phyloP scores from a whole-genome alignment of 2,113 vertebrate genomes.

The Sakesphorus luctuosus region DNA sequence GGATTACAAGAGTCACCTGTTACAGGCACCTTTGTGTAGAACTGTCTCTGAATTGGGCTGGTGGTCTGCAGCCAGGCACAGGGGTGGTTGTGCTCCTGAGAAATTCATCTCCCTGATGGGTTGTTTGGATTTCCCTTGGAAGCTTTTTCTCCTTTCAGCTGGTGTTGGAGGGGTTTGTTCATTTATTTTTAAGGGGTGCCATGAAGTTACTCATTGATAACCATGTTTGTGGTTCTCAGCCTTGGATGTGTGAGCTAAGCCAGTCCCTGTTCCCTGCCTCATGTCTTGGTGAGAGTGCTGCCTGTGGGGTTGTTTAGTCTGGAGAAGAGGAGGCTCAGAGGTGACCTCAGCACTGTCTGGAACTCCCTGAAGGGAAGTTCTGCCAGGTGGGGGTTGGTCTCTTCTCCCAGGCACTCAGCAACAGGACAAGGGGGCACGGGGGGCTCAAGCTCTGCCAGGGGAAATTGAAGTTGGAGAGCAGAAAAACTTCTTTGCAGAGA shows the following conservation, averaged over 20 bases:
- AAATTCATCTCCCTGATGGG: not conserved
- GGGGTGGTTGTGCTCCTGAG: not conserved
- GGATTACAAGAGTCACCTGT: not conserved
- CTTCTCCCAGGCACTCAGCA: too few relatives aligned
- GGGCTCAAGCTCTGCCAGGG: too few relatives aligned
- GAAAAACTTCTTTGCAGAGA: too few relatives aligned
- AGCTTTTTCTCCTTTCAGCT: not conserved
- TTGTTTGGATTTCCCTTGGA: not conserved
- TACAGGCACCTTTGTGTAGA: not conserved
- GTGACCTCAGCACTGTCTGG: too few relatives aligned
- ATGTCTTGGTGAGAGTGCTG: not conserved
- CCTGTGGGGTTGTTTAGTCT: too few relatives aligned
- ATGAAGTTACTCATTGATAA: not conserved
- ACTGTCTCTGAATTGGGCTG: not conserved
- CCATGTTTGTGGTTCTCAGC: not conserved
- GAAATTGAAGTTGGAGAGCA: too few relatives aligned
- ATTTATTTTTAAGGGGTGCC: not conserved
- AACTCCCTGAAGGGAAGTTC: too few relatives aligned
- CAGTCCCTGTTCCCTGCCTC: not conserved
- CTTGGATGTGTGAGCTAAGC: not conserved
- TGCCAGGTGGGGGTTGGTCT: too few relatives aligned
- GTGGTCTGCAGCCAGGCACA: not conserved
- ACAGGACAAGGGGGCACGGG: too few relatives aligned
- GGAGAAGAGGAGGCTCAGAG: too few relatives aligned
- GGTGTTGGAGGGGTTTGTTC: not conserved